Evolutionary conservation across 2,888 invertebrate genomes (phyloP).

Genomic region (Cantharis rufa): DNA sequence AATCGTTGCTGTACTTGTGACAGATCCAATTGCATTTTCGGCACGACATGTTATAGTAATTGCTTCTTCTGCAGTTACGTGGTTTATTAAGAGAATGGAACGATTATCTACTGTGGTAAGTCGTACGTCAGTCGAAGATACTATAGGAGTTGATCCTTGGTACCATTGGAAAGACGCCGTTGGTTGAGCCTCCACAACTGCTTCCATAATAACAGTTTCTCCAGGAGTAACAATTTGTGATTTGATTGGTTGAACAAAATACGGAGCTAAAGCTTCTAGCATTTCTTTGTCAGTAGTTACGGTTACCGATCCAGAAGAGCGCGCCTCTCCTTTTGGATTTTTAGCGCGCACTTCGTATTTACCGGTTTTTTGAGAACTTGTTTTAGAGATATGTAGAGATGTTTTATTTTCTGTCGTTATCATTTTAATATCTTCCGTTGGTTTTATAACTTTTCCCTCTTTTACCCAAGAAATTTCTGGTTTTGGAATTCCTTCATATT

Average conservation of each 20-base stretch:
- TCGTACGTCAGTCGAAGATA: conserved; percentile 70
- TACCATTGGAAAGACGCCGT: conserved; percentile 88
- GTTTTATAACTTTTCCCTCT: conserved; percentile 76
- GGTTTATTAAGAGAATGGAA: conserved; percentile 78
- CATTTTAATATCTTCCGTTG: conserved; percentile 66
- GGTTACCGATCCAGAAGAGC: conserved; percentile 81
- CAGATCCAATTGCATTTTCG: conserved; percentile 87
- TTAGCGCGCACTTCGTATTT: conserved; percentile 87
- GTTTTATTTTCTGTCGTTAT: conserved; percentile 66
- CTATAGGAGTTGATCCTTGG: conserved; percentile 72
- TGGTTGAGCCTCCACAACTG: conserved; percentile 75
- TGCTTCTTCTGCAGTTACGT: conserved; percentile 68
- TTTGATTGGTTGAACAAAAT: conserved; percentile 71
- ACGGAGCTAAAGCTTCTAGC: conserved; percentile 68
- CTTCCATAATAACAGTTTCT: conserved; percentile 79
- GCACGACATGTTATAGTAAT: conserved; percentile 87
- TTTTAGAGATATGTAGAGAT: conserved; percentile 67
- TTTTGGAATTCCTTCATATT: conserved; percentile 71
- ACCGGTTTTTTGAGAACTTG: conserved; percentile 77
- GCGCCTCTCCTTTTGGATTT: conserved; percentile 76
- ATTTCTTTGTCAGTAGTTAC: conserved; percentile 66
- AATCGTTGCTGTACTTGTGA: conserved; percentile 80
- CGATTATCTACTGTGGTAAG: conserved; percentile 76
- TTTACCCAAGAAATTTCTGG: conserved; percentile 84
- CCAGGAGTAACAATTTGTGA: conserved; percentile 73